A percentile compares a stretch with the other conserved stretches of the same genome.
Conservation (phyloP, 2,797 vertebrate genomes). For the Mallotus villosus region DNA sequence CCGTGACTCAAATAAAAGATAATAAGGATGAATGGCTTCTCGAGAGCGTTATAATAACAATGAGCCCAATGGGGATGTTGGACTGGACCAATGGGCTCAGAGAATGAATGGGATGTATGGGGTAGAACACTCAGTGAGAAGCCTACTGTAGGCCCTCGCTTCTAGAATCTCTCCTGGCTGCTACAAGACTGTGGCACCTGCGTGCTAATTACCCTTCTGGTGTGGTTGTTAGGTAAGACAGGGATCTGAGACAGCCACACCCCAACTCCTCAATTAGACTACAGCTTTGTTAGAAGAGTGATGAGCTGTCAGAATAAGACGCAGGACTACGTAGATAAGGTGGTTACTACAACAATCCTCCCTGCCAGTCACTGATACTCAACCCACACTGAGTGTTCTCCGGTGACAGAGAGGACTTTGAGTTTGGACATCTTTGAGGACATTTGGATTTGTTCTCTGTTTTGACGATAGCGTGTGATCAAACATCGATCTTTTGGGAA, state of each 20-base stretch:
- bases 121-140: too few species aligned
- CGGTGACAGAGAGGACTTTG: slow-evolving; percentile 3
- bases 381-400: slow-evolving; percentile 23
- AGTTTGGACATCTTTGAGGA: background rate
- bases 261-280: background rate
- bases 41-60: background rate
- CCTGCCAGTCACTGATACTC: slow-evolving; percentile 16
- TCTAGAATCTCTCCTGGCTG: background rate
- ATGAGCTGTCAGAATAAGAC: slow-evolving; percentile 34
- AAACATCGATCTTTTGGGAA: slow-evolving; percentile 10
- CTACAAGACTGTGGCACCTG: background rate
- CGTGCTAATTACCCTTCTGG: background rate
- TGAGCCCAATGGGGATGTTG: background rate
- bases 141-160: background rate
- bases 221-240: slow-evolving; percentile 16
- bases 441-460: slow-evolving; percentile 18
- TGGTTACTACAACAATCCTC: slow-evolving; percentile 25
- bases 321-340: slow-evolving; percentile 38
- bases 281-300: slow-evolving; percentile 33
- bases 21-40: background rate
- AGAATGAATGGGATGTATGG: slow-evolving; percentile 11
- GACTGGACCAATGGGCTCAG: background rate
- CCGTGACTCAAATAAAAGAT: background rate
- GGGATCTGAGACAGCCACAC: background rate
- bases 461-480: slow-evolving; percentile 35